Conservation (phyloP, 2,797 vertebrate species). For the Anguilla obscura region DNA sequence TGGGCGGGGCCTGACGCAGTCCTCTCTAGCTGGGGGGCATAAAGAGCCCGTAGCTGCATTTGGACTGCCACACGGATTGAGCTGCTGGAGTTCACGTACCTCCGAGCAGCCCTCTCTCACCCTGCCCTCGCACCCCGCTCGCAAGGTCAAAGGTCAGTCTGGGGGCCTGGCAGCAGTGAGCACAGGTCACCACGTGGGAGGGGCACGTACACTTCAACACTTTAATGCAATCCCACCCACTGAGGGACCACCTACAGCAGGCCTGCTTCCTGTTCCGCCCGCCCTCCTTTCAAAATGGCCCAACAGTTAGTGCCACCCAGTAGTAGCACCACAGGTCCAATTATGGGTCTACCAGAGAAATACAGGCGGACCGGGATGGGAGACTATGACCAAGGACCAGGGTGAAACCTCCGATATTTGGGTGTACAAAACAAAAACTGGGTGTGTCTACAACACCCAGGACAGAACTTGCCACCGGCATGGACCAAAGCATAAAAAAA, state of each 20-base stretch:
- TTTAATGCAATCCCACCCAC: too few relatives aligned
- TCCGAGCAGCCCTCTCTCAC: neutral
- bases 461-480: too few relatives aligned
- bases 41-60: neutral
- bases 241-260: neutral
- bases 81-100: neutral
- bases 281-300: neutral
- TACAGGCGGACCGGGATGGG: too few relatives aligned
- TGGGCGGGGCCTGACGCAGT: neutral
- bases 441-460: too few relatives aligned
- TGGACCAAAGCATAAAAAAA: neutral
- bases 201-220: neutral
- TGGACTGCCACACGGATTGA: neutral
- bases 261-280: neutral
- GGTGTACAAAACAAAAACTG: too few relatives aligned
- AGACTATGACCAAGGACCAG: too few relatives aligned
- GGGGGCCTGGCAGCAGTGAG: neutral
- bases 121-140: neutral
- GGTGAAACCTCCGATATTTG: too few relatives aligned
- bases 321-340: too few relatives aligned
- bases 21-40: neutral
- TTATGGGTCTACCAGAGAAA: too few relatives aligned
- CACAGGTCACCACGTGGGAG: neutral
- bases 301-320: neutral
- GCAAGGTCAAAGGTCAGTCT: neutral